Base-by-base conservation (phyloP, 2,888 invertebrate species). In the Lordiphosa fenestrarum region DNA sequence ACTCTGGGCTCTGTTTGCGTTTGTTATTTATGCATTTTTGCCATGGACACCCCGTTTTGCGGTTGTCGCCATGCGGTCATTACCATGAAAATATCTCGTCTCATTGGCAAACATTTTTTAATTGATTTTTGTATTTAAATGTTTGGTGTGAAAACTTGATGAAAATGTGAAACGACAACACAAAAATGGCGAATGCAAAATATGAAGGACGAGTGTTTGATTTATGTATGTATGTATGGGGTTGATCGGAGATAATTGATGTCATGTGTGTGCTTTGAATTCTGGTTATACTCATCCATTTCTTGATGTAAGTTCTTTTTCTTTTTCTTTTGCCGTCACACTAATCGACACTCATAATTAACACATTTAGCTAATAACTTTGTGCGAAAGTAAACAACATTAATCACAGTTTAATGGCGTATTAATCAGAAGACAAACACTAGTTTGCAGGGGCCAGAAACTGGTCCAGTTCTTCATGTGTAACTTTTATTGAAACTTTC, bases 321-420 rank as follows among this genome's bases (percentile, higher is more conserved):
- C 19, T 23, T 25, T n/a, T 49, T 12, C 13, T 25, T n/a, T 36
- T 2, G 25, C 10, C 54, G 55, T 54, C 50, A 9, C 46, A 30
- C 67, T 81, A 84, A 77, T 73, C 74, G 71, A 57, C 49, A 58
- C 71, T 84, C 69, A 84, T 84, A 84, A 83, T 85, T 84, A 85
- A 84, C 84, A 83, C 80, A 80, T 80, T 83, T 83, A 66, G 77
- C 77, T 85, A 84, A 80, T 84, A 83, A 83, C 72, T 83, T 84
- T 67, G 53, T 62, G 70, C 62, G 30, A 83, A 75, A 84, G 72
- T 80, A 84, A 15, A 83, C 85, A 80, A 57, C 85, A 84, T 84
- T 80, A 85, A 85, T 81, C 85, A 83, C 74, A 64, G 69, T 76
- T 69, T 76, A 85, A 81, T 85, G 69, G 73, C 59, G 67, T 64